Conservation (phyloP, 2,113 vertebrate genomes). For the Elephantulus edwardii region DNA sequence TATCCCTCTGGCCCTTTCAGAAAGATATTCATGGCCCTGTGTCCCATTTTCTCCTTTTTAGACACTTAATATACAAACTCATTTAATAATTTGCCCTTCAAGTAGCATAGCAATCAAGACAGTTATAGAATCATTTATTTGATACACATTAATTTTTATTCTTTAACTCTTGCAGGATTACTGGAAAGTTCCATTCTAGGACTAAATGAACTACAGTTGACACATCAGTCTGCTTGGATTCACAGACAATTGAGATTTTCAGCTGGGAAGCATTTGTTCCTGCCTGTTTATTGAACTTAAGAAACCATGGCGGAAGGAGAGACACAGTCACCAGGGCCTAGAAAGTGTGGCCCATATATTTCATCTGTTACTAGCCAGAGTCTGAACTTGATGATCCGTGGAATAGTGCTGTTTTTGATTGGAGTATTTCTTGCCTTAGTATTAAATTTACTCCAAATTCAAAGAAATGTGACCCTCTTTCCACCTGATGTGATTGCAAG, state of each 20-base stretch:
- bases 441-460: slow-evolving; percentile 96
- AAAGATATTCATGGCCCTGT: too few relatives aligned
- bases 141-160: slow-evolving; percentile 48
- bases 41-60: too few relatives aligned
- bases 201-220: slow-evolving; percentile 53
- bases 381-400: slow-evolving; percentile 92
- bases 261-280: neutral
- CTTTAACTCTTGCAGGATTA: slow-evolving; percentile 80
- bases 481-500: slow-evolving; percentile 96
- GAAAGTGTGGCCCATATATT: slow-evolving; percentile 88
- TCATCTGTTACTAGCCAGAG: slow-evolving; percentile 90
- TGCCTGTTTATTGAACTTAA: slow-evolving; percentile 62
- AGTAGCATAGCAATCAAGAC: slow-evolving; percentile 34
- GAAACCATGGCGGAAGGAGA: slow-evolving; percentile 87
- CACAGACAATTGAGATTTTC: slow-evolving; percentile 63
- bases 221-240: slow-evolving; percentile 56
- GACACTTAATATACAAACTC: slow-evolving; percentile 8
- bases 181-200: slow-evolving; percentile 76
- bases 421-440: slow-evolving; percentile 95
- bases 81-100: slow-evolving; percentile 13
- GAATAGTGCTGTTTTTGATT: slow-evolving; percentile 92
- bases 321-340: slow-evolving; percentile 78
- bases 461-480: slow-evolving; percentile 97
- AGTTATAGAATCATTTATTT: slow-evolving; percentile 23
- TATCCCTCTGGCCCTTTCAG: too few relatives aligned